Base-by-base conservation (phyloP, 2,797 vertebrate genomes). In the Propithecus deckenii region DNA sequence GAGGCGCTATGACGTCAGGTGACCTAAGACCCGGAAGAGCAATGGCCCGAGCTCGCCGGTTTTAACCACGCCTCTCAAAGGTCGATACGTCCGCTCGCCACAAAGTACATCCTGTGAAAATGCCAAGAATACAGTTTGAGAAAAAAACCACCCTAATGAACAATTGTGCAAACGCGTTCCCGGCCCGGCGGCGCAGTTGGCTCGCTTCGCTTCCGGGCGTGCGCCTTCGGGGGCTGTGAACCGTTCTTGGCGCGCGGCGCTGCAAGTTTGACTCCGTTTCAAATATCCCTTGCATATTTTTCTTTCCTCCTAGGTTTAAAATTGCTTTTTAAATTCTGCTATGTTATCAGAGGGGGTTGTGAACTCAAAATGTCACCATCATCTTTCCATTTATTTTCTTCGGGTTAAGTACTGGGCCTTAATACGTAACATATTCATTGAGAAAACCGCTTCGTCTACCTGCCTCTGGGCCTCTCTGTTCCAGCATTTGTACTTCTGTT, bases 281-380 rank as follows among this genome's bases (percentile, higher is more conserved):
- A 95, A 65, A 78, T 81, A 61, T 3, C 46, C 43, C 63, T 89
- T 71, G 59, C 50, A 30, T 65, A 86, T 57, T 95, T 95, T 83
- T 84, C 88, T 95, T 90, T 93, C 48, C 43, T 72, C 43, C 43
- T 63, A 4, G 89, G 71, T 91, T 95, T 85, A 91, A 86, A 92
- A 94, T 61, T 86, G 86, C 69, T 89, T 97, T 97, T 95, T 84
- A 87, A 95, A 78, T 71, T 67, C 83, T 83, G 11, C 59, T 89
- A 2, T 76, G 89, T 89, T 93, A 87, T 94, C 86, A 20, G 25
- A 83, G 22, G 41, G 28, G 38, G n/a, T 41, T 80, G 52, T 94
- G 88, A 91, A 85, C 87, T 95, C 93, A 2, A 80, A 69, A 94
- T 87, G 79, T 65, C 91, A 61, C 61, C 84, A 74, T 91, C 80